Evolutionary conservation across 2,113 vertebrate species (phyloP), one percentile per base, ranked within the genome.

Genomic region (Trichomycterus rosablanca): DNA sequence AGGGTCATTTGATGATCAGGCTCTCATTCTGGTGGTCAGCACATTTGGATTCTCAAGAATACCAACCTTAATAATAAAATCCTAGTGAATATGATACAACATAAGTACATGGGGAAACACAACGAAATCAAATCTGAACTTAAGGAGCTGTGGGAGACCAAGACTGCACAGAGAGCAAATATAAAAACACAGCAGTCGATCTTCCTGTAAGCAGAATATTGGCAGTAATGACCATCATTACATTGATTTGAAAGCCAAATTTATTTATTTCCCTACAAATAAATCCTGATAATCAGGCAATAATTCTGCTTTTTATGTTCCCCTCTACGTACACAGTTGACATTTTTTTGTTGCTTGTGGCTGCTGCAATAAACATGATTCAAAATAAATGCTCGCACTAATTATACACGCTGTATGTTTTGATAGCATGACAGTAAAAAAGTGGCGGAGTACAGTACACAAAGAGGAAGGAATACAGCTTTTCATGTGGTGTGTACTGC

Each of bases 391-490:
- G 7, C 3, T 7, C 7, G 26, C 26, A 7, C 26, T 30, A 30
- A 30, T 16, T 12, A 49, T 23, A 49, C 7, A 37, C n/a, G 20
- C n/a, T 48, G 5, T 8, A 2, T 37, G 16, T 63, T 43, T 43
- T 44, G 60, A 53, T 53, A 44, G 40, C 50, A 45, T 45, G 50
- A 24, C 61, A 45, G 50, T n/a, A 35, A 63, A 44, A 54, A 34
- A 54, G 10, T 12, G 15, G 0, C 8, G n/a, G n/a, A 35, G 22
- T 28, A 32, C 3, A 15, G 14, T n/a, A 9, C 4, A 10, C 2
- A 30, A 44, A 44, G 18, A n/a, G 16, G n/a, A n/a, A n/a, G n/a
- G n/a, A n/a, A 16, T 16, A 14, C 40, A 43, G 4, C 40, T 43
- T 16, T 6, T 9, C 9, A 44, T 44, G 16, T 44, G 4, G 6